These are phyloP conservation scores for Pipistrellus pipistrellus DNA, from an alignment of 2,797 vertebrate species.

Conservation along the genomic window DNA sequence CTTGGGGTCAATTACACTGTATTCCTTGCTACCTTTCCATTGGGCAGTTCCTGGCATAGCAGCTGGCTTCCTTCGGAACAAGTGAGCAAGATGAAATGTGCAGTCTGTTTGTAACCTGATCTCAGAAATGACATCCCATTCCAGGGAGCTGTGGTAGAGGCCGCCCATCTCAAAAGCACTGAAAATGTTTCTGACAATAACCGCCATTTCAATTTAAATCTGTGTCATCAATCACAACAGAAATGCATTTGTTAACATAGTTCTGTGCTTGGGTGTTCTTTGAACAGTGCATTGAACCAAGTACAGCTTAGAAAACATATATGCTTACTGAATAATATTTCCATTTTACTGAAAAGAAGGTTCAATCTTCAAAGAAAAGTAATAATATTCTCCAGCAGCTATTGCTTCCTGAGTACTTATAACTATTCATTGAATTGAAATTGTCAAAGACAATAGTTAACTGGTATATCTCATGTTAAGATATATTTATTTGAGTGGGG, in stretches of 20 bases:
- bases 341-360: slow-evolving; percentile 45
- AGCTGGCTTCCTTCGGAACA: background rate
- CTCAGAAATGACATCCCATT: background rate
- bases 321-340: slow-evolving; percentile 40
- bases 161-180: background rate
- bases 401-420: background rate
- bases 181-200: background rate
- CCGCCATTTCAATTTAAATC: slow-evolving; percentile 1
- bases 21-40: background rate
- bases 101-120: background rate
- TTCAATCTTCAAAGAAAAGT: background rate
- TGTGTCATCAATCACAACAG: slow-evolving; percentile 23
- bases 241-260: background rate
- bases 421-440: slow-evolving; percentile 42
- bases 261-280: background rate
- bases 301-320: background rate
- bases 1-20: background rate
- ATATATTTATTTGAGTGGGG: background rate
- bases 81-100: background rate
- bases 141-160: background rate
- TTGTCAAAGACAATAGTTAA: slow-evolving; percentile 68
- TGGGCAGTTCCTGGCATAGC: background rate
- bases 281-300: background rate
- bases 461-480: slow-evolving; percentile 56
- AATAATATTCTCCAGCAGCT: background rate